Evolutionary conservation across 1,140 invertebrate genomes (phyloP).

Genomic region (Drosophila novamexicana): DNA sequence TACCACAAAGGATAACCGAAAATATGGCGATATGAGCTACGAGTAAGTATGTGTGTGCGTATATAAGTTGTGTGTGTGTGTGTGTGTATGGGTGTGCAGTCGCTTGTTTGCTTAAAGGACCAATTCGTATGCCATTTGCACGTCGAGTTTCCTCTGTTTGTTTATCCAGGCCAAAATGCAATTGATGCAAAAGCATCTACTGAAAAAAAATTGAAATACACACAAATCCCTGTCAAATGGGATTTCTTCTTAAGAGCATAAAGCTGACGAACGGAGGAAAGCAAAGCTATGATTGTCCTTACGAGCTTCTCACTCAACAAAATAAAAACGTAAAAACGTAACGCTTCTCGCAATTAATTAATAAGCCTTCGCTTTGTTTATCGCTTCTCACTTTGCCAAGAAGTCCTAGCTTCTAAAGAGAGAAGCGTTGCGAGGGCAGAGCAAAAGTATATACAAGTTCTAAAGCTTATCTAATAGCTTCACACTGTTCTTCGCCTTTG

Average conservation of each 20-base stretch:
- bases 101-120: slow-evolving; percentile 60
- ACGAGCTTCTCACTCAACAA: too few species aligned
- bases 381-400: too few species aligned
- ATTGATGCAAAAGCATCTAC: slow-evolving; percentile 57
- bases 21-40: slow-evolving; percentile 79
- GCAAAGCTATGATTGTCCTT: not conserved
- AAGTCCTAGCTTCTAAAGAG: too few species aligned
- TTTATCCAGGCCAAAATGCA: slow-evolving; percentile 59
- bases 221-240: slow-evolving; percentile 19
- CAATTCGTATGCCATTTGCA: slow-evolving; percentile 65
- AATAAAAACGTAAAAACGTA: too few species aligned
- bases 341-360: too few species aligned
- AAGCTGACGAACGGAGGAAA: too few species aligned
- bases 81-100: slow-evolving; percentile 10
- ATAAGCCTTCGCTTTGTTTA: too few species aligned
- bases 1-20: slow-evolving; percentile 70
- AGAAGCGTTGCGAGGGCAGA: too few species aligned
- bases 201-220: slow-evolving; percentile 41
- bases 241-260: not conserved
- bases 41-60: slow-evolving; percentile 60
- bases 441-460: too few species aligned
- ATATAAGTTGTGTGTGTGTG: slow-evolving; percentile 39
- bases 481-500: too few species aligned
- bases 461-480: too few species aligned
- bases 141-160: slow-evolving; percentile 37